phyloP scores from a whole-genome alignment of 2,797 vertebrate species.

The Mallotus villosus region DNA sequence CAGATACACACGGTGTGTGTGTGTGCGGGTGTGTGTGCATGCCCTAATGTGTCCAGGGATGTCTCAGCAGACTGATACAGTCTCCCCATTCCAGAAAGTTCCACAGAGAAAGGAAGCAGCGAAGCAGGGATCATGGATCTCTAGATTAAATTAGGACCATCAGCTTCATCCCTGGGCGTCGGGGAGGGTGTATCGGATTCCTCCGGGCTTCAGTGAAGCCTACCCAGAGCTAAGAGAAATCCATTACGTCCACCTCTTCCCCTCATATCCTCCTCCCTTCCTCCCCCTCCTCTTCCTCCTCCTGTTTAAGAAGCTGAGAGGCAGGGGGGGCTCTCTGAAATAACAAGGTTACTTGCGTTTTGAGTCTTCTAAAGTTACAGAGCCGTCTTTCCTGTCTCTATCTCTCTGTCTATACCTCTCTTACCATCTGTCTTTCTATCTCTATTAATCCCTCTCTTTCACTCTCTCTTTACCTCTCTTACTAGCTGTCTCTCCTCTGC shows the following conservation, averaged over 20 bases:
- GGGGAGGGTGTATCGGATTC: background rate
- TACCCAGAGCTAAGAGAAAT: slow-evolving; percentile 1
- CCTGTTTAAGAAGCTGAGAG: background rate
- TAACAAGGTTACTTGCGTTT: background rate
- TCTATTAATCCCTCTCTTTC: background rate
- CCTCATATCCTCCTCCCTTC: background rate
- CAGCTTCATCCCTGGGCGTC: background rate
- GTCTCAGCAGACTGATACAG: too few species aligned
- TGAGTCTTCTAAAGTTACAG: background rate
- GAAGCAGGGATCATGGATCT: background rate
- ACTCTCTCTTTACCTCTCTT: background rate
- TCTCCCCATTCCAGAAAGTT: too few species aligned
- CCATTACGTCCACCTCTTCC: background rate
- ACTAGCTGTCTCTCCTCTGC: background rate
- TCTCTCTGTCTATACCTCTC: background rate
- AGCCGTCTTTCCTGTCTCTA: background rate
- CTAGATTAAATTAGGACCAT: background rate
- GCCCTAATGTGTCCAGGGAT: background rate
- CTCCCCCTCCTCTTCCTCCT: background rate
- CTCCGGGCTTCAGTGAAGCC: background rate
- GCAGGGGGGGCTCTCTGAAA: background rate
- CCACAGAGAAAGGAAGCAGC: too few species aligned
- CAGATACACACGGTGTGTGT: background rate
- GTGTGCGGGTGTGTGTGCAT: background rate
- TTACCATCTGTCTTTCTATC: background rate